phyloP scores from a whole-genome alignment of 1,140 invertebrate species.

The Popillia japonica region DNA sequence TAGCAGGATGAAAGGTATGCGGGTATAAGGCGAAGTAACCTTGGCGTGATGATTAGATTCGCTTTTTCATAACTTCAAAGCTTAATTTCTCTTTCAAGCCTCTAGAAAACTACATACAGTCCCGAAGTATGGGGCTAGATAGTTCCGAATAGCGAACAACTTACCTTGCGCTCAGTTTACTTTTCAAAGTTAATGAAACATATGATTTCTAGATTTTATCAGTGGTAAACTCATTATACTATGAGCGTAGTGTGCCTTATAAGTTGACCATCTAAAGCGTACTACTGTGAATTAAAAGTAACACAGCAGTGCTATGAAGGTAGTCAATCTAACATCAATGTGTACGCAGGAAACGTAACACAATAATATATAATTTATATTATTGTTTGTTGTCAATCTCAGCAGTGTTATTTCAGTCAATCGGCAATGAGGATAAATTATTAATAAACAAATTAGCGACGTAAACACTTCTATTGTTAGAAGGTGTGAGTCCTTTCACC shows the following conservation, averaged over 20 bases:
- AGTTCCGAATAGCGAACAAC: slow-evolving; percentile 10
- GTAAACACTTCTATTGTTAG: neutral
- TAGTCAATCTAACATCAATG: neutral
- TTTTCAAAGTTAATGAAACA: slow-evolving; percentile 27
- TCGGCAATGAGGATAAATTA: too few relatives aligned
- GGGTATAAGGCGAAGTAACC: neutral
- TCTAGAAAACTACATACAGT: neutral
- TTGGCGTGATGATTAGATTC: slow-evolving; percentile 9
- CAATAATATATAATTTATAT: too few relatives aligned
- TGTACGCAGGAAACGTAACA: neutral
- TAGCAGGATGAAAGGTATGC: neutral
- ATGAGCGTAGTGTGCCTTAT: slow-evolving; percentile 20
- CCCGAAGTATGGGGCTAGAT: neutral
- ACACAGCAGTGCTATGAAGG: neutral
- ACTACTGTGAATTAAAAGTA: slow-evolving; percentile 1
- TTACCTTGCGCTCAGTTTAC: neutral
- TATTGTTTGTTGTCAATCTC: too few relatives aligned
- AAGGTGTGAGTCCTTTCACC: neutral
- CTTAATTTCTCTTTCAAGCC: slow-evolving; percentile 21
- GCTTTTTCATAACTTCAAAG: slow-evolving; percentile 3
- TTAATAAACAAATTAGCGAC: too few relatives aligned
- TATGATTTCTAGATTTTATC: slow-evolving; percentile 34
- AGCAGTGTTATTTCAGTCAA: too few relatives aligned
- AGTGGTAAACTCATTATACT: slow-evolving; percentile 15
- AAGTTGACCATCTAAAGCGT: slow-evolving; percentile 7